Percentiles rank a stretch among this genome's conserved stretches.
phyloP scores from a whole-genome alignment of 92 coral and sea anemone species.

The Umimayanthus chanpuru region DNA sequence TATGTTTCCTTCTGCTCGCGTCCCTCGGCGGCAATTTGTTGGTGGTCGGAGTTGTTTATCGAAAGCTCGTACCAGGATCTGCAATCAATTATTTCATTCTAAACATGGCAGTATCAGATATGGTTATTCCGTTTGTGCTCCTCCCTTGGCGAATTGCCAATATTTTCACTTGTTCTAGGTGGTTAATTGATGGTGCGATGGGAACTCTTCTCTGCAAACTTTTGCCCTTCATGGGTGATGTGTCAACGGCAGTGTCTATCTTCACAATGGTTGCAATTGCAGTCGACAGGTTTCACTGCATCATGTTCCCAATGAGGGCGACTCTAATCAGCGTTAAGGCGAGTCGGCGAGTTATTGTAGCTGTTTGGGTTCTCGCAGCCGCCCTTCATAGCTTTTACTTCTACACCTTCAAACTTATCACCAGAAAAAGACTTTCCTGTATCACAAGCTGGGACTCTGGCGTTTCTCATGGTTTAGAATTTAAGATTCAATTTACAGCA shows the following conservation, averaged over 20 bases:
- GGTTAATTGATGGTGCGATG: background rate
- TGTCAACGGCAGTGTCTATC: constrained; percentile 24
- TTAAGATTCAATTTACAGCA: constrained; percentile 1
- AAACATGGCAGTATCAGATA: constrained; percentile 30
- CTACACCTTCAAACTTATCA: constrained; percentile 9
- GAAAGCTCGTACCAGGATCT: constrained; percentile 15
- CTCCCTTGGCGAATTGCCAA: background rate
- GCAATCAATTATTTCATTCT: constrained; percentile 1
- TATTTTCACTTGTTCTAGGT: constrained; percentile 16
- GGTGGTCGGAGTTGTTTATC: background rate
- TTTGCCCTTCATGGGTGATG: constrained; percentile 6
- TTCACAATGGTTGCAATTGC: constrained; percentile 31
- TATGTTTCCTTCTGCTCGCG: background rate
- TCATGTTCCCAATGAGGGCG: constrained; percentile 26
- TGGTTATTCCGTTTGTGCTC: background rate
- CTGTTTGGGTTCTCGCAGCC: constrained; percentile 9
- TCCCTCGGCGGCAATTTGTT: constrained; percentile 11
- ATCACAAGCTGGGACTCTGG: constrained; percentile 25
- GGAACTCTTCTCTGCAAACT: constrained; percentile 33
- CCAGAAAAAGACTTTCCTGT: background rate
- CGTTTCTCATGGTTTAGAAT: background rate
- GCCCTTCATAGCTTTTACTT: constrained; percentile 12
- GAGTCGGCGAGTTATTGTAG: background rate
- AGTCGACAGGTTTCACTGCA: constrained; percentile 32
- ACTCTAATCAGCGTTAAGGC: background rate